These are phyloP conservation scores for Cheumatopsyche charites DNA, from an alignment of 1,140 invertebrate species.

Conservation along the genomic window DNA sequence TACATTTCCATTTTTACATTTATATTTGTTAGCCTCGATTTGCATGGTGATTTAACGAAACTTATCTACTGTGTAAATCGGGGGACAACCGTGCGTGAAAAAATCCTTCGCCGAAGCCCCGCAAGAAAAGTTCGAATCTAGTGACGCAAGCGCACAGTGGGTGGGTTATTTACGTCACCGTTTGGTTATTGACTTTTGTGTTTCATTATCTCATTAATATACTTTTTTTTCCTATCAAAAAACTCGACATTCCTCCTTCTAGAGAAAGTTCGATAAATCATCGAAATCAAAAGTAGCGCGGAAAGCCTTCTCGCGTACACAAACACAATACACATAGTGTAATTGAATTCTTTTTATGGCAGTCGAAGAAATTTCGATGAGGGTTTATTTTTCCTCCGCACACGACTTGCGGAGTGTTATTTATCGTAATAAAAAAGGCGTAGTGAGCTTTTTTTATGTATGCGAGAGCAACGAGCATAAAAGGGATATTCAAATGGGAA, in stretches of 20 bases:
- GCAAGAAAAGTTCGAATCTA: background rate
- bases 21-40: background rate
- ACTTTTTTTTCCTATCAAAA: background rate
- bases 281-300: background rate
- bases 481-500: constrained; percentile 17
- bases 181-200: background rate
- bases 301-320: background rate
- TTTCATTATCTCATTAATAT: constrained; percentile 5
- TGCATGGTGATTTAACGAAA: background rate
- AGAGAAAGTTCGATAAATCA: background rate
- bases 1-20: background rate
- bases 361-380: background rate
- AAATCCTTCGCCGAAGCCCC: background rate
- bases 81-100: too few relatives aligned
- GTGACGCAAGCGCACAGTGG: background rate
- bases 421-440: constrained; percentile 24
- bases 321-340: too few relatives aligned
- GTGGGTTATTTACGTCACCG: constrained; percentile 17
- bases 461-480: constrained; percentile 2
- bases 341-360: constrained; percentile 19
- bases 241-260: background rate
- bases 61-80: too few relatives aligned
- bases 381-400: background rate
- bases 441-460: constrained; percentile 4
- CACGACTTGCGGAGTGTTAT: constrained; percentile 22